These are phyloP conservation scores for Cordilura impudica DNA, from an alignment of 2,888 invertebrate genomes.

Conservation along the genomic window DNA sequence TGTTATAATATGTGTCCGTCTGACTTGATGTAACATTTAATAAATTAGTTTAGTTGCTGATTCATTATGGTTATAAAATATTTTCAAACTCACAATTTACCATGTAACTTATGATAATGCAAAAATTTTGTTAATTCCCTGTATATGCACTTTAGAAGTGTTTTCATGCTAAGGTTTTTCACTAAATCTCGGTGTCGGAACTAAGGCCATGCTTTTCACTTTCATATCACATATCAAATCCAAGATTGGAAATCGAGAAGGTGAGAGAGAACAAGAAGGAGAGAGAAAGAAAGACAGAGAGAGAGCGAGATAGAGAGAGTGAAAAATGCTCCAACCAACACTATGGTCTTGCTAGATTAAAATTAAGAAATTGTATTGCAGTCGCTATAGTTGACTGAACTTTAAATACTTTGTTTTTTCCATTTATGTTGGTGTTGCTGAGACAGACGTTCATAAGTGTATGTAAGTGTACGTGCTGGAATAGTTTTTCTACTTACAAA, in stretches of 20 bases:
- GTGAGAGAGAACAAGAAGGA: neutral
- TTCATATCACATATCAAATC: conserved; percentile 14
- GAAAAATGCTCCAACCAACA: no score
- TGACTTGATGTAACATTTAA: conserved; percentile 3
- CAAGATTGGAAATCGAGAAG: neutral
- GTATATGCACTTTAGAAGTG: neutral
- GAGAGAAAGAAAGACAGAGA: neutral
- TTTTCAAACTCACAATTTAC: neutral
- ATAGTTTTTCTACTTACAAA: conserved; percentile 36
- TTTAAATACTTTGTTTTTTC: conserved; percentile 28
- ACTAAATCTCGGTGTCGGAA: neutral
- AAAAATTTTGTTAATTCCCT: neutral
- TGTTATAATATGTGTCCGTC: neutral
- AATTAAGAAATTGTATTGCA: conserved; percentile 29
- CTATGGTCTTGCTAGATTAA: conserved; percentile 10
- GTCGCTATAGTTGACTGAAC: conserved; percentile 55
- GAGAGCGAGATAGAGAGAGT: no score
- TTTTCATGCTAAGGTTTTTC: neutral
- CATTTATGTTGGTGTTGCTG: conserved; percentile 17
- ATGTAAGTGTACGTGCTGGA: neutral
- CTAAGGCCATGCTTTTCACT: conserved; percentile 7
- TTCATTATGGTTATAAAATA: neutral
- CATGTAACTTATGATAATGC: neutral
- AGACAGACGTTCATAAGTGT: conserved; percentile 6
- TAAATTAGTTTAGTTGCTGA: neutral